A percentile compares a stretch with the other conserved stretches of the same genome.
These are phyloP conservation scores for Cosmia pyralina DNA, from an alignment of 2,888 invertebrate species.

Conservation along the genomic window DNA sequence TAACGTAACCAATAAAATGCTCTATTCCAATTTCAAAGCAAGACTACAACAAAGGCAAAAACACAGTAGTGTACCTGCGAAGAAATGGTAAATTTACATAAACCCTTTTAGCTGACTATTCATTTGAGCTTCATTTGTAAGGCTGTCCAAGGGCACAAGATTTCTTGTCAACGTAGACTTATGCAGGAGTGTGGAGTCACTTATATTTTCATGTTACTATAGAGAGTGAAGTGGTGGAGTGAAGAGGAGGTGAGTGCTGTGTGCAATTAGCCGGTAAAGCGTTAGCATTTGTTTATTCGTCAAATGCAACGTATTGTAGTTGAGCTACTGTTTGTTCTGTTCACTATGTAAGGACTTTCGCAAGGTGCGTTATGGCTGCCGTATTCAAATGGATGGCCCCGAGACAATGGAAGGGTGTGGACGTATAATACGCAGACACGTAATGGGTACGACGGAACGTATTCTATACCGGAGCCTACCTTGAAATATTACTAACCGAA, in stretches of 20 bases:
- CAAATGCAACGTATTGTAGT: not conserved
- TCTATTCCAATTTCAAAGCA: slow-evolving; percentile 16
- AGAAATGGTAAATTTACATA: not conserved
- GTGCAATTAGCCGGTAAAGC: not conserved
- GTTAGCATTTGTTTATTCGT: not conserved
- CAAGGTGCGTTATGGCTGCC: slow-evolving; percentile 15
- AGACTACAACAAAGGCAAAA: not conserved
- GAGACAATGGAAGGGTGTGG: slow-evolving; percentile 36
- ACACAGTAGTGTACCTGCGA: slow-evolving; percentile 7
- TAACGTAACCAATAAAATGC: slow-evolving; percentile 41
- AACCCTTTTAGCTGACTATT: not conserved
- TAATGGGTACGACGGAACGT: slow-evolving; percentile 21
- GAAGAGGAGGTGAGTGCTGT: not conserved
- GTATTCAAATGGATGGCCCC: slow-evolving; percentile 36
- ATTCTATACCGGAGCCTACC: slow-evolving; percentile 6
- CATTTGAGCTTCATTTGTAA: not conserved
- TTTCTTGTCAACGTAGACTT: not conserved
- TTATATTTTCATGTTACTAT: not conserved
- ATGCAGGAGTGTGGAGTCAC: too few relatives aligned
- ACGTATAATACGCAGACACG: slow-evolving; percentile 26
- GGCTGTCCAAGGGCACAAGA: not conserved
- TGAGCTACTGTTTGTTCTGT: slow-evolving; percentile 1
- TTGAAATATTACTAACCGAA: slow-evolving; percentile 14
- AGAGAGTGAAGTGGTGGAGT: too few relatives aligned
- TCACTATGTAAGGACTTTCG: not conserved